These are phyloP conservation scores for Acipenser ruthenus DNA, from an alignment of 2,797 vertebrate genomes.

Conservation along the genomic window DNA sequence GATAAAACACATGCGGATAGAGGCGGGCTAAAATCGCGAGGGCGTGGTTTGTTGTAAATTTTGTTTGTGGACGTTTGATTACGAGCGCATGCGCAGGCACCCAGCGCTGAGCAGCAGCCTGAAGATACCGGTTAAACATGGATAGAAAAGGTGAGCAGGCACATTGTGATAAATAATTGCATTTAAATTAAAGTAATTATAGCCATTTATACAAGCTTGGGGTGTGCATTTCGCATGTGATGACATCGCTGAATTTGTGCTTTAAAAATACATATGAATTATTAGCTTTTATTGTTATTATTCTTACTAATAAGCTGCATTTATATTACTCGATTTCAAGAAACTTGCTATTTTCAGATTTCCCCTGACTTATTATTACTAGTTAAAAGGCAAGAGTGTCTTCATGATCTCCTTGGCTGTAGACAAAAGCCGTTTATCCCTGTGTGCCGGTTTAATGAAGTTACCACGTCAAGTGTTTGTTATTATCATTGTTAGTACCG, in stretches of 20 bases:
- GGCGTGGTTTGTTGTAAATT: conserved; percentile 8
- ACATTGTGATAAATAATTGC: neutral
- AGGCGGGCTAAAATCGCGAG: neutral
- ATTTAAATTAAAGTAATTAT: neutral
- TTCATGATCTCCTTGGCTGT: no score
- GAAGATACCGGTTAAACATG: conserved; percentile 51
- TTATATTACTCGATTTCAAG: neutral
- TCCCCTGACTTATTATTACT: no score
- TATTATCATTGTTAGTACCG: no score
- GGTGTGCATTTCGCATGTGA: neutral
- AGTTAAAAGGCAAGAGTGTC: no score
- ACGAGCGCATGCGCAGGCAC: conserved; percentile 28
- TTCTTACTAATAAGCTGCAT: neutral
- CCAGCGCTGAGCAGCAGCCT: conserved; percentile 23
- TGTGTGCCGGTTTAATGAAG: no score
- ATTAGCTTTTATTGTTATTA: neutral
- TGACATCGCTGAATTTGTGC: neutral
- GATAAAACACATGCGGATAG: neutral
- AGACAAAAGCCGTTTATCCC: no score
- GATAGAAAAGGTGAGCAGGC: conserved; percentile 64
- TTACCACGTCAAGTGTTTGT: no score
- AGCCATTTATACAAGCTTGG: no score
- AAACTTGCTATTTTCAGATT: no score
- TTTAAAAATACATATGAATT: neutral
- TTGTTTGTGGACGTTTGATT: conserved; percentile 16